A percentile compares a stretch with the other conserved stretches of the same genome.
Evolutionary conservation across 1,140 invertebrate genomes (phyloP).

Genomic region (Drosophila yakuba): DNA sequence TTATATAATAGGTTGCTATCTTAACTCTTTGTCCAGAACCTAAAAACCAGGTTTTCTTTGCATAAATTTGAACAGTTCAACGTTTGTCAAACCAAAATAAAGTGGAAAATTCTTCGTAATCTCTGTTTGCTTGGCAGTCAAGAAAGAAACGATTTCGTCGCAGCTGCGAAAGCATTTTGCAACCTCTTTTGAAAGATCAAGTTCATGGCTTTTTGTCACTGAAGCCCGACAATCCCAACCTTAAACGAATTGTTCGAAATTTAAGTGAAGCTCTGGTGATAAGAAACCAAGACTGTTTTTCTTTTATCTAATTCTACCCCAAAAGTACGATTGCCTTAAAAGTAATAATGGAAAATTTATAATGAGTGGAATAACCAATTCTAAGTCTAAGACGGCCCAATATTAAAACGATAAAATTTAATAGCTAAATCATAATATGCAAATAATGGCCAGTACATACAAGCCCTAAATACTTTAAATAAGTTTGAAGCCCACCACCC

Average conservation of each 20-base stretch:
- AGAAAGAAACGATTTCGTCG: not conserved
- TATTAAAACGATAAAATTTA: conserved; percentile 40
- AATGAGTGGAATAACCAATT: conserved; percentile 25
- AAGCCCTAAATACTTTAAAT: conserved; percentile 42
- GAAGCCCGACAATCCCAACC: not conserved
- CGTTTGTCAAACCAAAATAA: not conserved
- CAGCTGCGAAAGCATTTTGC: not conserved
- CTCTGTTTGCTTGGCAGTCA: not conserved
- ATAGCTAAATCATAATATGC: conserved; percentile 69
- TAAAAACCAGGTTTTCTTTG: not conserved
- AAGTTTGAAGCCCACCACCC: conserved; percentile 11
- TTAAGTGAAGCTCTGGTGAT: conserved; percentile 15
- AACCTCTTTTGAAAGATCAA: conserved; percentile 1
- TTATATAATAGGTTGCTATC: not conserved
- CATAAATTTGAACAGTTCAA: not conserved
- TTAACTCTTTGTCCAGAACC: not conserved
- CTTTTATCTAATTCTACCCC: not conserved
- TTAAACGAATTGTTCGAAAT: conserved; percentile 1
- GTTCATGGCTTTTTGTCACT: not conserved
- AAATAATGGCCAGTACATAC: conserved; percentile 51
- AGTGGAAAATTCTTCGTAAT: conserved; percentile 1
- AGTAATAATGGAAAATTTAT: conserved; percentile 43
- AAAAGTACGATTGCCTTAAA: conserved; percentile 12
- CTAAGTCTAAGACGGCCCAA: conserved; percentile 8
- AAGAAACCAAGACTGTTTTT: conserved; percentile 25